These are phyloP conservation scores for Pipistrellus pipistrellus DNA, from an alignment of 2,797 vertebrate species.

Conservation along the genomic window DNA sequence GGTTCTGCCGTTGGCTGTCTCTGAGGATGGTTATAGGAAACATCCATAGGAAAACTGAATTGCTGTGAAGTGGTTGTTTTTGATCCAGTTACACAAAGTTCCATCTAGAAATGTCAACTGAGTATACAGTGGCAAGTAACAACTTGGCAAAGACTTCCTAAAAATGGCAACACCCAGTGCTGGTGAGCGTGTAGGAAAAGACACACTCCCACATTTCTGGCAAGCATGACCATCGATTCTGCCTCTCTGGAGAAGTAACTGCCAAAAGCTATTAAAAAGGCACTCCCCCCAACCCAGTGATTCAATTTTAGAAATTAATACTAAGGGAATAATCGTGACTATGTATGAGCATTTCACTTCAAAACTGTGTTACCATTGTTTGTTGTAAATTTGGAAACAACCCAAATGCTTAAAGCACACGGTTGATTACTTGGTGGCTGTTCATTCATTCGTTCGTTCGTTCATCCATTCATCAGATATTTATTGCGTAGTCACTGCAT, in stretches of 20 bases:
- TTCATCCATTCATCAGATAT: not conserved
- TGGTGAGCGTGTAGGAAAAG: not conserved
- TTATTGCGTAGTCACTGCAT: not conserved
- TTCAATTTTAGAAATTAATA: slow-evolving; percentile 35
- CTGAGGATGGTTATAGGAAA: not conserved
- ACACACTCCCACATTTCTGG: not conserved
- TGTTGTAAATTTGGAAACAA: not conserved
- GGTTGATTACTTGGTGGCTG: not conserved
- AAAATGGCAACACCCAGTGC: slow-evolving; percentile 5
- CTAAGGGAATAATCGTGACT: not conserved
- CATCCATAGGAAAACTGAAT: not conserved
- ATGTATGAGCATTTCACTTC: not conserved
- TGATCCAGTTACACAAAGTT: not conserved
- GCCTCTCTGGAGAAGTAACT: slow-evolving; percentile 18
- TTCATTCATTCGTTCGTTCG: not conserved
- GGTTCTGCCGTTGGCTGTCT: not conserved
- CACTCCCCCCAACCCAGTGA: not conserved
- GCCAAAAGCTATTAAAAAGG: not conserved
- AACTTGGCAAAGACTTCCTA: slow-evolving; percentile 25
- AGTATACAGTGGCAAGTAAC: not conserved
- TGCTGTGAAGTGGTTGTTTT: not conserved
- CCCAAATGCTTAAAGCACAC: not conserved
- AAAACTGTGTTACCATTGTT: not conserved
- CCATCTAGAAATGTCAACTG: not conserved
- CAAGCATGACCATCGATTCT: not conserved